Conservation (phyloP, 53 echinoderm and acorn worm species). For the Echinometra lucunter region DNA sequence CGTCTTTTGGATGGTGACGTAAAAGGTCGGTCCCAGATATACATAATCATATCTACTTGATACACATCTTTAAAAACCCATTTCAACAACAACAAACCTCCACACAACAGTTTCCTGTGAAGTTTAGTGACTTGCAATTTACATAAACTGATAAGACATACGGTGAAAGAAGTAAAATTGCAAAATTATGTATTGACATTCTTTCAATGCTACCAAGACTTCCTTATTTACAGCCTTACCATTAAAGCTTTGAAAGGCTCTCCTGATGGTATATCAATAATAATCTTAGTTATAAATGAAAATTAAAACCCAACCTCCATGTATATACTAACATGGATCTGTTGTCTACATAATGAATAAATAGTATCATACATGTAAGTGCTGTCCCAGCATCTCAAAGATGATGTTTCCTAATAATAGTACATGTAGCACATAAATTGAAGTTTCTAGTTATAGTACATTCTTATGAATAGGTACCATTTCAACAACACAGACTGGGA, state of each 20-base stretch:
- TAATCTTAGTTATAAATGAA: not conserved
- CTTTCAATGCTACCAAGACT: not conserved
- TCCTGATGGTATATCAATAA: not conserved
- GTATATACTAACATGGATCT: not conserved
- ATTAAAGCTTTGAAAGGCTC: not conserved
- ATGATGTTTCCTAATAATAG: not conserved
- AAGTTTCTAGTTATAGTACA: not conserved
- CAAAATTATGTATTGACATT: not conserved
- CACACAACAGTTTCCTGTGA: not conserved
- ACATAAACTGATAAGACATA: not conserved
- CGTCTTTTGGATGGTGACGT: too few species aligned
- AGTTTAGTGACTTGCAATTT: not conserved
- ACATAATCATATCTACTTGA: too few species aligned
- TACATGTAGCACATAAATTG: not conserved
- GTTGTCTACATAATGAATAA: too few species aligned
- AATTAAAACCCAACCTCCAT: not conserved
- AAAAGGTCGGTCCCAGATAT: too few species aligned
- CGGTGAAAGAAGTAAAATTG: not conserved
- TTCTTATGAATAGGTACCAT: too few species aligned
- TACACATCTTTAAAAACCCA: too few species aligned
- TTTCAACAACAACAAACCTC: not conserved
- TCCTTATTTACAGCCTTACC: not conserved
- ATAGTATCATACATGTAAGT: too few species aligned
- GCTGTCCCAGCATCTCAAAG: not conserved
- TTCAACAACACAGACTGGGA: too few species aligned